Base-by-base conservation (phyloP, 2,797 vertebrate genomes). In the Cuculus canorus region DNA sequence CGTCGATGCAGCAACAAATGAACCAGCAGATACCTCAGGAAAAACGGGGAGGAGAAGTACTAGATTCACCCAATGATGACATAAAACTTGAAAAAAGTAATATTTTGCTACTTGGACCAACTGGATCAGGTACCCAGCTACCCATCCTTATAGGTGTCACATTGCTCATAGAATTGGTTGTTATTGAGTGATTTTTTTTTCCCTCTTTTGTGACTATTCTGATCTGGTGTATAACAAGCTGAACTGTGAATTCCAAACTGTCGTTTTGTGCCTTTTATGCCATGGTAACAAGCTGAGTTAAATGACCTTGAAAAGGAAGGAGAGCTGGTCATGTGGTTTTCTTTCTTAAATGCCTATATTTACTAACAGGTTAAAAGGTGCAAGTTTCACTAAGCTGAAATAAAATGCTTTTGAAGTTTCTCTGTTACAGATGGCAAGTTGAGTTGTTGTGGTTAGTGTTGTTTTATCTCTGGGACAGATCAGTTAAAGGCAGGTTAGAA, bases 41-140 rank as follows among this genome's bases (percentile, higher is more conserved):
- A 97, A 99, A 98, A 96, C 98, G 99, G 97, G 99, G 99, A 54
- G 99, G 99, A 7, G 99, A 99, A 86, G 98, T 99, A 43, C 96
- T 99, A 93, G 99, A 99, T 97, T 99, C 99, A n/a, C 92, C 98
- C 82, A 98, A 98, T 32, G 96, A 98, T 35, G 98, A 99, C 71
- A 99, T 99, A 95, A 99, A 99, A 97, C 98, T 99, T 97, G 99
- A 99, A 97, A 99, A 99, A 97, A 99, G 99, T 98, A 99, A 99
- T 97, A 99, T 99, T 95, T 98, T 99, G 97, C 98, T 99, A 89
- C 98, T 99, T 70, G 99, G 99, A 97, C 99, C 99, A 92, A 99
- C 99, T 92, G 99, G 99, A 96, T 99, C 99, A 98, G 99, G 99
- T 99, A 94, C 33, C 96, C 69, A 76, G 27, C 73, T 91, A 52